Percentiles rank a stretch among this genome's conserved stretches.
Conservation (phyloP, 2,113 vertebrate genomes). For the Amphilophus citrinellus region DNA sequence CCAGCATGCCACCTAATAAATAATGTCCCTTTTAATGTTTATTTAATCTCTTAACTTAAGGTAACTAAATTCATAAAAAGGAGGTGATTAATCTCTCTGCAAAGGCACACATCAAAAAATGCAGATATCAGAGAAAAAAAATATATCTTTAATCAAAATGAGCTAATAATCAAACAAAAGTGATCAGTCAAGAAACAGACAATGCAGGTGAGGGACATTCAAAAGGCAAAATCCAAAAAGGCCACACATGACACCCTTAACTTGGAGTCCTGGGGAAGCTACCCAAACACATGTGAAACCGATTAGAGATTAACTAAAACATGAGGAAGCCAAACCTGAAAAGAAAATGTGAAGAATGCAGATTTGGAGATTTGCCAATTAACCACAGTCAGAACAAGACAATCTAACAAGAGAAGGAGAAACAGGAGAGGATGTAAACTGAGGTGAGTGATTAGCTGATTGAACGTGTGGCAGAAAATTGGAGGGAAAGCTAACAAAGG, state of each 20-base stretch:
- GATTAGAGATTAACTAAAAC: neutral
- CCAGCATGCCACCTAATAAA: neutral
- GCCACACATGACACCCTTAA: no score
- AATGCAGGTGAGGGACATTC: no score
- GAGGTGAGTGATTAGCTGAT: neutral
- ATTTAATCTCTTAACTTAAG: no score
- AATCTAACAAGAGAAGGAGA: neutral
- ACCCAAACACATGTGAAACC: no score
- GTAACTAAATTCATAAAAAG: no score
- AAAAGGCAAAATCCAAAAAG: no score
- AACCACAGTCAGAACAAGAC: neutral
- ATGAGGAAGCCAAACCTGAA: no score
- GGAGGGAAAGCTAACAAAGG: neutral
- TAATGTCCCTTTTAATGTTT: neutral
- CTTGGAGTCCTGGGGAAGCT: no score
- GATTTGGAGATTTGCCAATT: neutral
- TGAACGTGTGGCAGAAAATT: neutral
- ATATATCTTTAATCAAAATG: neutral
- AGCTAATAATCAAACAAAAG: neutral
- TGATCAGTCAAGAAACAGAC: neutral
- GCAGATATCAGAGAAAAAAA: neutral
- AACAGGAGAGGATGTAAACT: neutral
- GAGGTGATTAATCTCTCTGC: neutral
- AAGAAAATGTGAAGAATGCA: no score
- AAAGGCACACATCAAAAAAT: neutral